phyloP scores from a whole-genome alignment of 2,797 vertebrate genomes.

The Salarias fasciatus region DNA sequence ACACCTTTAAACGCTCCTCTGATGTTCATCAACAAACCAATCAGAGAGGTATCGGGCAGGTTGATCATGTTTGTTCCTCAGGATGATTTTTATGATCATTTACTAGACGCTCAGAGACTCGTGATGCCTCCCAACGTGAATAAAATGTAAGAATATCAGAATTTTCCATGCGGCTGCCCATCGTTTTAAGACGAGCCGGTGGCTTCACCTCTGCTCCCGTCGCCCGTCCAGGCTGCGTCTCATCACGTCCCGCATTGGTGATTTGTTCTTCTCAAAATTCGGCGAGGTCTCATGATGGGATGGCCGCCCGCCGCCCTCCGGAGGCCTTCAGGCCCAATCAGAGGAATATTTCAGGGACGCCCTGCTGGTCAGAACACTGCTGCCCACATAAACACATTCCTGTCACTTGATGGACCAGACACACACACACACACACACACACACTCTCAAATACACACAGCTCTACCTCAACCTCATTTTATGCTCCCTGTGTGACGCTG shows the following conservation, averaged over 20 bases:
- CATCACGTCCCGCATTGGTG: background rate
- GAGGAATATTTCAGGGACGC: slow-evolving; percentile 51
- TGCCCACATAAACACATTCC: slow-evolving; percentile 77
- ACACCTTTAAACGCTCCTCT: too few relatives aligned
- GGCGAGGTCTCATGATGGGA: slow-evolving; percentile 35
- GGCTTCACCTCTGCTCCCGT: background rate
- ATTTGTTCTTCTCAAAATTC: slow-evolving; percentile 23
- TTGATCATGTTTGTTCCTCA: too few relatives aligned
- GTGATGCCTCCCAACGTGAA: too few relatives aligned
- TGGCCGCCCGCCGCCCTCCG: slow-evolving; percentile 36
- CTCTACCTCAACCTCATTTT: slow-evolving; percentile 35
- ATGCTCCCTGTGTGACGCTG: slow-evolving; percentile 43
- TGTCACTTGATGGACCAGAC: slow-evolving; percentile 71
- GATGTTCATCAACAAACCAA: too few relatives aligned
- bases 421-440: slow-evolving; percentile 32
- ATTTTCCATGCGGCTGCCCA: too few relatives aligned
- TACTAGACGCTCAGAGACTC: too few relatives aligned
- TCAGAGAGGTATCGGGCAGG: too few relatives aligned
- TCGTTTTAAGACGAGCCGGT: background rate
- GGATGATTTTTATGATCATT: too few relatives aligned
- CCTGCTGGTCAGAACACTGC: slow-evolving; percentile 65
- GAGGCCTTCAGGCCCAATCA: slow-evolving; percentile 40
- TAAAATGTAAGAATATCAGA: too few relatives aligned
- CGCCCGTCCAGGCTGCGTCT: slow-evolving; percentile 13
- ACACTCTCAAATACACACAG: slow-evolving; percentile 7